Conservation (phyloP, 2,888 invertebrate genomes). For the Hypolimnas misippus region DNA sequence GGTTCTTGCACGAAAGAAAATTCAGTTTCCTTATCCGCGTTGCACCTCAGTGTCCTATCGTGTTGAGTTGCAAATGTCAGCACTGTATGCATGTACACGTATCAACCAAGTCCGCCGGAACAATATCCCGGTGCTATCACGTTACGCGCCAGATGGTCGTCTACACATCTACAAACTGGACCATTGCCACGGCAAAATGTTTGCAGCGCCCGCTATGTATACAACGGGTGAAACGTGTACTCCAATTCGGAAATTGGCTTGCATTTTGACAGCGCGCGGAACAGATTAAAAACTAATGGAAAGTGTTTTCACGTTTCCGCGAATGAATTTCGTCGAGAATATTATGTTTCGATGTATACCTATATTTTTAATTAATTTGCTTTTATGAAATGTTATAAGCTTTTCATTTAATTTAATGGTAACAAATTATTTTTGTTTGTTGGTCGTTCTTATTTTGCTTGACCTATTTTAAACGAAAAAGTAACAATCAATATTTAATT, state of each 20-base stretch:
- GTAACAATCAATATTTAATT: too few species aligned
- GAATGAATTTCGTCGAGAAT: conserved; percentile 24
- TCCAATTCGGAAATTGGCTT: conserved; percentile 37
- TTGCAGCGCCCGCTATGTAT: conserved; percentile 31
- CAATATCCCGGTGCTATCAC: conserved; percentile 62
- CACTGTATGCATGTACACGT: conserved; percentile 17
- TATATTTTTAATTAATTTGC: background rate
- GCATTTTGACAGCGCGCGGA: conserved; percentile 26
- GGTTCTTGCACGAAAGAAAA: conserved; percentile 1
- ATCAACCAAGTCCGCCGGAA: conserved; percentile 47
- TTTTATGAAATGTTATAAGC: background rate
- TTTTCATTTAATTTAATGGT: too few species aligned
- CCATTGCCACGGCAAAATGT: conserved; percentile 47
- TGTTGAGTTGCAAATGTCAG: conserved; percentile 25
- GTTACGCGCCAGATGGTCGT: conserved; percentile 61
- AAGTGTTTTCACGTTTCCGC: conserved; percentile 19
- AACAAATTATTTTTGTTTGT: too few species aligned
- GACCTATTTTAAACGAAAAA: too few species aligned
- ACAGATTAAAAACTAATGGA: conserved; percentile 36
- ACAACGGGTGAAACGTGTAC: conserved; percentile 29
- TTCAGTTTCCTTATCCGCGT: conserved; percentile 12
- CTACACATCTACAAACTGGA: conserved; percentile 41
- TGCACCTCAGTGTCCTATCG: conserved; percentile 1
- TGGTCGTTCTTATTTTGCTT: too few species aligned
- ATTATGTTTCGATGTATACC: background rate